Evolutionary conservation across 2,113 vertebrate genomes (phyloP).

Genomic region (Andinoacara biseriatus): DNA sequence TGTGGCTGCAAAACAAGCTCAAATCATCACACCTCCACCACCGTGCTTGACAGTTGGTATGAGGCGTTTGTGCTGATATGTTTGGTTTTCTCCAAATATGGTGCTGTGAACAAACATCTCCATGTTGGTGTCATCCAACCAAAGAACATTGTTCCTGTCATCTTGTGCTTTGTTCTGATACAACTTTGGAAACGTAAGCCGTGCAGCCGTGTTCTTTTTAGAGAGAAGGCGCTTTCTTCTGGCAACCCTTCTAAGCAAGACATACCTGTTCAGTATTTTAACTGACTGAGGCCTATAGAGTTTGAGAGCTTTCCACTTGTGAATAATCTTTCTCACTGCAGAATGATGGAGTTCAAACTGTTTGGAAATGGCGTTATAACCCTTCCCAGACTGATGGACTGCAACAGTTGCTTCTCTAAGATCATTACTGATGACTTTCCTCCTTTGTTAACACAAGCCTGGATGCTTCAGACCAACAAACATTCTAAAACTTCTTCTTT

Average conservation of each 20-base stretch:
- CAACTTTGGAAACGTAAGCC: not conserved
- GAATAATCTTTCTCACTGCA: not conserved
- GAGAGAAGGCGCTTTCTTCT: not conserved
- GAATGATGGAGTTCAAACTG: not conserved
- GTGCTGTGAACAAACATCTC: not conserved
- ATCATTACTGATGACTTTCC: not conserved
- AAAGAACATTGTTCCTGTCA: too few relatives aligned
- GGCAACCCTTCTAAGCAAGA: not conserved
- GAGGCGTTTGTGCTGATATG: not conserved
- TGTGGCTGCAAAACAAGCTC: too few relatives aligned
- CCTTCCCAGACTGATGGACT: not conserved
- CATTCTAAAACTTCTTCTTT: not conserved
- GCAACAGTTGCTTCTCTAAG: not conserved
- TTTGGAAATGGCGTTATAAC: not conserved
- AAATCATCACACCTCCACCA: not conserved
- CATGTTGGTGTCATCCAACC: not conserved
- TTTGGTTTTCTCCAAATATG: not conserved
- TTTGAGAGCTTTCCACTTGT: not conserved
- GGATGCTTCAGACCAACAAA: too few relatives aligned
- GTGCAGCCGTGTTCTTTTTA: not conserved
- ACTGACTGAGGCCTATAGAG: not conserved
- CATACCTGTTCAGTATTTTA: not conserved
- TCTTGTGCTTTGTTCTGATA: not conserved
- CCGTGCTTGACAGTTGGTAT: not conserved
- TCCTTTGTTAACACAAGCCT: not conserved